phyloP scores from a whole-genome alignment of 2,888 invertebrate species.

The Lamproptera curius region DNA sequence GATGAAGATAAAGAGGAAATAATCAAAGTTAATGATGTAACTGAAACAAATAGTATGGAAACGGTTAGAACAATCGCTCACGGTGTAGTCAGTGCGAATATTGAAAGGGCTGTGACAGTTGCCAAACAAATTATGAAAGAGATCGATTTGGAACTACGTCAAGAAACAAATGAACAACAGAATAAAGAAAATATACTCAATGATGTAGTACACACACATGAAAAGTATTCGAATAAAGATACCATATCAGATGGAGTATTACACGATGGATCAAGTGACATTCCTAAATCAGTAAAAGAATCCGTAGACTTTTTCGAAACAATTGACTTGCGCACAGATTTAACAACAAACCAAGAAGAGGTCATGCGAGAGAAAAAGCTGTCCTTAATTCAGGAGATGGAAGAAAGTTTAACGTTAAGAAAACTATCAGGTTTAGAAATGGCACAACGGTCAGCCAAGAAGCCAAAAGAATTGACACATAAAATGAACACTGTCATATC shows the following conservation, averaged over 20 bases:
- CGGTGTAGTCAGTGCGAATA: slow-evolving; percentile 52
- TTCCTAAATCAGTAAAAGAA: slow-evolving; percentile 21
- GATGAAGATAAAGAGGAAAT: not conserved
- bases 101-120: slow-evolving; percentile 52
- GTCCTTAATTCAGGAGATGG: slow-evolving; percentile 32
- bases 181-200: slow-evolving; percentile 2
- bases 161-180: too few relatives aligned
- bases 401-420: slow-evolving; percentile 27
- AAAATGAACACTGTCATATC: slow-evolving; percentile 62
- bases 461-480: slow-evolving; percentile 53
- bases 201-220: too few relatives aligned
- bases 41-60: too few relatives aligned
- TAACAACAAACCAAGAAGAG: slow-evolving; percentile 20
- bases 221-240: too few relatives aligned
- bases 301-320: slow-evolving; percentile 22
- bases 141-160: slow-evolving; percentile 47
- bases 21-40: too few relatives aligned
- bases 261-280: slow-evolving; percentile 16
- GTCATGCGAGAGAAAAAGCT: slow-evolving; percentile 35
- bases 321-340: slow-evolving; percentile 27
- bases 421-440: slow-evolving; percentile 53
- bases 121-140: slow-evolving; percentile 55
- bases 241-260: too few relatives aligned
- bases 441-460: slow-evolving; percentile 57
- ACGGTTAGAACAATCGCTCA: slow-evolving; percentile 51